Conservation (phyloP, 2,888 invertebrate genomes). For the Aquatica leii region DNA sequence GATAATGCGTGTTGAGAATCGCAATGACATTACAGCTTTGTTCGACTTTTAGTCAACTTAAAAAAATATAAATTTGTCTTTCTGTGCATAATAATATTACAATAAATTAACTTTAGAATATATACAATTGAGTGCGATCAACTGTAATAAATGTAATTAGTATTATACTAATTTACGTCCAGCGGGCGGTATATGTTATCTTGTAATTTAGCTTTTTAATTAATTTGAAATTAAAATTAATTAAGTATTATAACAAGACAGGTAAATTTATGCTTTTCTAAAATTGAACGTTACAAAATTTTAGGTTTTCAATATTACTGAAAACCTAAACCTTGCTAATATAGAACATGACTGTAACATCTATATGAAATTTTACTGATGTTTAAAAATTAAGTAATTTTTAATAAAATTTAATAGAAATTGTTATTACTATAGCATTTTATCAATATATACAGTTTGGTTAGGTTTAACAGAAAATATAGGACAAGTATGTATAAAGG, state of each 20-base stretch:
- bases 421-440: constrained; percentile 23
- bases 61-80: no score
- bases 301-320: no score
- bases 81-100: constrained; percentile 6
- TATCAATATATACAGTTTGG: constrained; percentile 21
- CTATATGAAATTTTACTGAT: no score
- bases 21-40: constrained; percentile 30
- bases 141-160: constrained; percentile 17
- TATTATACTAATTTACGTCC: constrained; percentile 14
- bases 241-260: constrained; percentile 25
- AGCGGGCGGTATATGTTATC: constrained; percentile 13
- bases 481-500: constrained; percentile 28
- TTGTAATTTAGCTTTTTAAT: constrained; percentile 26
- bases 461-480: constrained; percentile 32
- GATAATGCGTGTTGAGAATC: constrained; percentile 48
- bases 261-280: background rate
- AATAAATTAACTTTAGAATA: constrained; percentile 4
- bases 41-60: constrained; percentile 13
- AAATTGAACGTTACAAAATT: no score
- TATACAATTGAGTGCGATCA: background rate
- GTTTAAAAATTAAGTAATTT: constrained; percentile 18
- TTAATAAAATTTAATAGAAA: constrained; percentile 18
- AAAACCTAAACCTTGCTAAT: no score
- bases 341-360: no score
- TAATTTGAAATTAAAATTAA: constrained; percentile 17